Evolutionary conservation across 64 coral and sea anemone species (phyloP).

Genomic region (Stichodactyla mertensii): DNA sequence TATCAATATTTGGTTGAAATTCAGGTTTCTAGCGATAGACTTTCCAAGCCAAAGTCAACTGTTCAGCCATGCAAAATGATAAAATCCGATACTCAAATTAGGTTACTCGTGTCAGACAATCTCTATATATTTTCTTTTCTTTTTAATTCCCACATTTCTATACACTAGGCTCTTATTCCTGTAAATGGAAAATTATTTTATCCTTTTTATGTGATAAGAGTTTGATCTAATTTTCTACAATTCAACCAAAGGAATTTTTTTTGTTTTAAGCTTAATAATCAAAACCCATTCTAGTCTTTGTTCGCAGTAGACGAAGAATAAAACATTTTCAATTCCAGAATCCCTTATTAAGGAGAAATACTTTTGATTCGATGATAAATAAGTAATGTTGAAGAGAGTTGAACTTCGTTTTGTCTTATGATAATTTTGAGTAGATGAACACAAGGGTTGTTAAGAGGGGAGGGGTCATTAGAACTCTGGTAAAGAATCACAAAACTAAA

Average conservation of each 20-base stretch:
- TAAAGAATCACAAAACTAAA: too few relatives aligned
- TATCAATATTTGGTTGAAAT: neutral
- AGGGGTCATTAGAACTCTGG: too few relatives aligned
- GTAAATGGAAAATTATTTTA: neutral
- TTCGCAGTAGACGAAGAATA: neutral
- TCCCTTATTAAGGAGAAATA: neutral
- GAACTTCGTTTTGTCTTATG: too few relatives aligned
- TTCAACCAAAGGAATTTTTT: slow-evolving; percentile 3
- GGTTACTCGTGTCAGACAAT: neutral
- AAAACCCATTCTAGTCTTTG: neutral
- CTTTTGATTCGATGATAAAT: neutral
- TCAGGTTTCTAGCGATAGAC: neutral
- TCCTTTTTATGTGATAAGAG: neutral
- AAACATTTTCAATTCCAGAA: neutral
- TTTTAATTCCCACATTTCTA: neutral
- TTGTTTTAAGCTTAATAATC: neutral
- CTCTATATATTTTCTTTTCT: neutral
- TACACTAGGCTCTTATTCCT: neutral
- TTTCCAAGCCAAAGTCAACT: neutral
- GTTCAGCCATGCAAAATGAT: neutral
- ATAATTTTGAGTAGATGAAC: too few relatives aligned
- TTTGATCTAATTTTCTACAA: neutral
- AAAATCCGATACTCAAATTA: neutral
- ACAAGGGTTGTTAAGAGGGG: too few relatives aligned
- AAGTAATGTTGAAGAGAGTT: neutral